These are phyloP conservation scores for Holcopasites calliopsidis DNA, from an alignment of 1,140 invertebrate genomes.

Conservation along the genomic window DNA sequence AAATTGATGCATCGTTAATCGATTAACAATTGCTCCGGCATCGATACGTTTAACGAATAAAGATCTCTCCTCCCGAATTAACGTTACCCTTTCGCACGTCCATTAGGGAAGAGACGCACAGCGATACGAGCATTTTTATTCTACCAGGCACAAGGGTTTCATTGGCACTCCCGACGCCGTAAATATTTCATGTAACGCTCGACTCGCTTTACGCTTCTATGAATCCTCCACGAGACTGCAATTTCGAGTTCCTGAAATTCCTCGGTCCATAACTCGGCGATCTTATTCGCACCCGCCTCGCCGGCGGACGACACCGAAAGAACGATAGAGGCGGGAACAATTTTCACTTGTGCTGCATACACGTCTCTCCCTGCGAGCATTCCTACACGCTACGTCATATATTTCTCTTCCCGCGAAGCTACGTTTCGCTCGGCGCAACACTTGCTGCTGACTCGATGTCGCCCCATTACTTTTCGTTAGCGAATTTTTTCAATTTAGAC, in stretches of 20 bases:
- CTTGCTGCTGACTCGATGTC: no score
- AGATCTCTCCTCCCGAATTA: neutral
- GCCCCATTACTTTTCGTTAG: neutral
- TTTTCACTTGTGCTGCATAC: conserved; percentile 20
- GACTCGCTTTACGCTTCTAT: conserved; percentile 38
- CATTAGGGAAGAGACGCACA: no score
- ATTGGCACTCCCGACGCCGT: conserved; percentile 12
- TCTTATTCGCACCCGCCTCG: conserved; percentile 23
- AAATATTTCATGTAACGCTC: conserved; percentile 38
- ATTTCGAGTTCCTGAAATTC: conserved; percentile 36
- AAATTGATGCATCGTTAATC: no score
- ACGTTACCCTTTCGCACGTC: neutral
- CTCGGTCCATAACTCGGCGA: conserved; percentile 28
- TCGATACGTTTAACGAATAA: neutral
- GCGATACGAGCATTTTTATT: conserved; percentile 11
- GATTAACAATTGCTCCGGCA: no score
- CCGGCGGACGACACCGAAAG: neutral
- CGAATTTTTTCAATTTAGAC: neutral
- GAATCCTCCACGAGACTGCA: conserved; percentile 28
- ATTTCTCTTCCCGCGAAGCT: neutral
- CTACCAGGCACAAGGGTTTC: neutral
- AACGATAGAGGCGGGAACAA: conserved; percentile 12
- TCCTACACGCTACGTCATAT: no score
- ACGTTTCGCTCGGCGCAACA: neutral
- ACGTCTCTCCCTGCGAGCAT: neutral